phyloP scores from a whole-genome alignment of 2,113 vertebrate genomes.

The Alethe castanea region DNA sequence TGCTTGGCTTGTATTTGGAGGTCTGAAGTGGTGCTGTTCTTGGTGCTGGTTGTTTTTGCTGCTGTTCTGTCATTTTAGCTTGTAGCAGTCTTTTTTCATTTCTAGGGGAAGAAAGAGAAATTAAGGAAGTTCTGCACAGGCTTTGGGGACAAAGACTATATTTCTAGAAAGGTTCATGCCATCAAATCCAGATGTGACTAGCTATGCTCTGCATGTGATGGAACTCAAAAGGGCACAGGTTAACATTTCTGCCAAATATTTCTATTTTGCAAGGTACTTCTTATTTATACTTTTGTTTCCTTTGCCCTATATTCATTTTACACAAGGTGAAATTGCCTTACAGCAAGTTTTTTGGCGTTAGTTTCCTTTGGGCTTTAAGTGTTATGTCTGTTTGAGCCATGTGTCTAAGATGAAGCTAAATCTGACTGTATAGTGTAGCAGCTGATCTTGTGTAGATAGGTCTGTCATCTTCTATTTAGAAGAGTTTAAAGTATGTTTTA shows the following conservation, averaged over 20 bases:
- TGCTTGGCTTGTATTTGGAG: background rate
- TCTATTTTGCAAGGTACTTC: background rate
- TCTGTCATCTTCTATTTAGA: background rate
- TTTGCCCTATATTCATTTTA: fast-evolving
- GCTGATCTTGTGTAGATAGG: background rate
- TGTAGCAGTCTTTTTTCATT: background rate
- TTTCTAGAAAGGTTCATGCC: background rate
- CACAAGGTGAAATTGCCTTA: background rate
- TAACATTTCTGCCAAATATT: background rate
- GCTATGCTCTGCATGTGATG: background rate
- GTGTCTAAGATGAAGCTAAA: background rate
- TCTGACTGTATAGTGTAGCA: background rate
- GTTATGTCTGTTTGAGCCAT: fast-evolving
- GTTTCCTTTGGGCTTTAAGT: background rate
- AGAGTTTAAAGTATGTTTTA: background rate
- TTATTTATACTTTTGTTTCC: background rate
- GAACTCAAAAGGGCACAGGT: background rate
- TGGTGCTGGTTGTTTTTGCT: background rate
- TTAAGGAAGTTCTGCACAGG: fast-evolving
- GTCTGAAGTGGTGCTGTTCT: background rate
- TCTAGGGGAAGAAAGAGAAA: background rate
- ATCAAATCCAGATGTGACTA: background rate
- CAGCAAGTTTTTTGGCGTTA: background rate
- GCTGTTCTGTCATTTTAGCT: background rate
- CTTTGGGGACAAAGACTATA: background rate